phyloP scores from a whole-genome alignment of 1,140 invertebrate genomes.

The Drosophila simulans region DNA sequence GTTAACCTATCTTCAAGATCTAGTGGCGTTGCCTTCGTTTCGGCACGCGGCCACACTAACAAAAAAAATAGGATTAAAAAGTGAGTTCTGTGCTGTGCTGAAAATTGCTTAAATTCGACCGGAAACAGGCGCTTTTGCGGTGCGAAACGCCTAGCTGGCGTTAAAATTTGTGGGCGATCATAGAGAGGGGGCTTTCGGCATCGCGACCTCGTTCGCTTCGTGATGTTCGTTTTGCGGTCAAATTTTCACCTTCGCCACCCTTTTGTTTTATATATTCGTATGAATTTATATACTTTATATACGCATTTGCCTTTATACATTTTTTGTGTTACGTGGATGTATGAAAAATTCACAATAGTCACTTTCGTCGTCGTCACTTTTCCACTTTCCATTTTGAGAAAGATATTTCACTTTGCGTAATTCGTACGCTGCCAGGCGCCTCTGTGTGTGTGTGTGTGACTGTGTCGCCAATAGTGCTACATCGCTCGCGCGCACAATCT shows the following conservation, averaged over 20 bases:
- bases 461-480: conserved; percentile 71
- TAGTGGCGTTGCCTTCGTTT: not conserved
- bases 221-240: conserved; percentile 37
- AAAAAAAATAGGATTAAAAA: conserved; percentile 34
- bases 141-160: not conserved
- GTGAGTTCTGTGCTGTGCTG: conserved; percentile 26
- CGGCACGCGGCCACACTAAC: conserved; percentile 31
- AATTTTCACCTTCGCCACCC: conserved; percentile 10
- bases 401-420: conserved; percentile 84
- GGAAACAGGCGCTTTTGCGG: conserved; percentile 1
- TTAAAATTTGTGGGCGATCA: not conserved
- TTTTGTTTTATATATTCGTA: conserved; percentile 9
- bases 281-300: conserved; percentile 5
- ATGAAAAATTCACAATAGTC: conserved; percentile 41
- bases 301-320: too few relatives aligned
- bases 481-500: conserved; percentile 51
- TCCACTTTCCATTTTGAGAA: conserved; percentile 83
- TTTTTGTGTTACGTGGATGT: not conserved
- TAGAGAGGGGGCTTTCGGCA: conserved; percentile 2
- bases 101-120: conserved; percentile 26
- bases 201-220: conserved; percentile 34
- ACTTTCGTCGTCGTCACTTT: conserved; percentile 71
- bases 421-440: conserved; percentile 67
- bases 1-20: too few relatives aligned
- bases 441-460: conserved; percentile 51